These are phyloP conservation scores for Drosophila tsacasi DNA, from an alignment of 1,140 invertebrate species.

Conservation along the genomic window DNA sequence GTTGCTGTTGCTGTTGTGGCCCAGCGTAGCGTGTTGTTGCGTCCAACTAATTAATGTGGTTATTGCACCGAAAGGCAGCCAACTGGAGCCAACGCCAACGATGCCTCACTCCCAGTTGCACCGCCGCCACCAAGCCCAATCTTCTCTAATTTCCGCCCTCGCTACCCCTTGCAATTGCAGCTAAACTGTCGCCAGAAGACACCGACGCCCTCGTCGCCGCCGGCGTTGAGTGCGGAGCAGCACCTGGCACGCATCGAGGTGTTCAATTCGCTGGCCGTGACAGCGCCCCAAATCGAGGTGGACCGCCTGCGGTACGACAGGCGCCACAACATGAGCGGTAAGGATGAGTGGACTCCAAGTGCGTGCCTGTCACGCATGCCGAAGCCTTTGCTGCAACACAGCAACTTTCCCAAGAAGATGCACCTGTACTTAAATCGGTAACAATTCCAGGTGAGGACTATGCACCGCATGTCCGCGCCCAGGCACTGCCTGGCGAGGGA, in stretches of 20 bases:
- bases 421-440: not conserved
- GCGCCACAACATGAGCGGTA: slow-evolving; percentile 82
- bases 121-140: not conserved
- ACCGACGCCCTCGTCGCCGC: slow-evolving; percentile 12
- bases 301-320: slow-evolving; percentile 85
- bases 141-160: slow-evolving; percentile 1
- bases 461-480: slow-evolving; percentile 59
- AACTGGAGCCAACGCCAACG: slow-evolving; percentile 51
- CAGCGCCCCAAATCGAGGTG: slow-evolving; percentile 90
- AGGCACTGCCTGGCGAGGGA: slow-evolving; percentile 65
- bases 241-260: slow-evolving; percentile 89
- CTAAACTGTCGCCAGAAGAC: slow-evolving; percentile 80
- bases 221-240: slow-evolving; percentile 65
- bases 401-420: not conserved
- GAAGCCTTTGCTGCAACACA: not conserved
- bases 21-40: slow-evolving; percentile 68
- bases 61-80: slow-evolving; percentile 80
- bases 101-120: slow-evolving; percentile 24
- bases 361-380: slow-evolving; percentile 23
- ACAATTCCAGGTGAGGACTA: slow-evolving; percentile 75
- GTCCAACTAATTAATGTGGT: slow-evolving; percentile 79
- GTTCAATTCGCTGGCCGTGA: slow-evolving; percentile 92
- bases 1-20: slow-evolving; percentile 27
- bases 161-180: slow-evolving; percentile 53
- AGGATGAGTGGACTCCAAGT: slow-evolving; percentile 9